phyloP scores from a whole-genome alignment of 2,797 vertebrate genomes.

The Peromyscus attwateri region DNA sequence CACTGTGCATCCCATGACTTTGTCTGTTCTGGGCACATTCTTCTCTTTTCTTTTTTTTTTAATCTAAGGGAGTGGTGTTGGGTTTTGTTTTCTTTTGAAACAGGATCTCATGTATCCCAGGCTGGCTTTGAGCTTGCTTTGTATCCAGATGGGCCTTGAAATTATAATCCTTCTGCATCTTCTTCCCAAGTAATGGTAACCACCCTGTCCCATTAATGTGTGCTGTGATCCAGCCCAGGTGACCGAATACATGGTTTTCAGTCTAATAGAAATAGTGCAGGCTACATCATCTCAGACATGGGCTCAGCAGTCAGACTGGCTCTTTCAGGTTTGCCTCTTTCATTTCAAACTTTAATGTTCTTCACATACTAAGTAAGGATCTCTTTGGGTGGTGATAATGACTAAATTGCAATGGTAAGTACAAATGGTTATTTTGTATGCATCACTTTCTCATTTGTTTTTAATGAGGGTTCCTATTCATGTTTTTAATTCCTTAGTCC shows the following conservation, averaged over 20 bases:
- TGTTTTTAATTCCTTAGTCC: slow-evolving; percentile 47
- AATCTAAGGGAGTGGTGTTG: background rate
- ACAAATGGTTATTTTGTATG: background rate
- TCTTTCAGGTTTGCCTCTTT: background rate
- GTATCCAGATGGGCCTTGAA: background rate
- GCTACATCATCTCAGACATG: background rate
- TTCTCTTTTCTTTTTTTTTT: no score
- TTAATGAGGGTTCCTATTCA: slow-evolving; percentile 61
- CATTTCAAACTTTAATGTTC: slow-evolving; percentile 28
- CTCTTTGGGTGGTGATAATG: slow-evolving; percentile 10
- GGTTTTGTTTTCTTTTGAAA: background rate
- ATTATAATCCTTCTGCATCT: background rate
- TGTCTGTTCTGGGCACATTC: background rate
- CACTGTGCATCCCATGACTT: background rate
- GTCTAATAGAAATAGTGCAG: background rate
- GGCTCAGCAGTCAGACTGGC: background rate
- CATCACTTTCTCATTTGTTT: slow-evolving; percentile 68
- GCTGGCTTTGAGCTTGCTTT: background rate
- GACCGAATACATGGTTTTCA: background rate
- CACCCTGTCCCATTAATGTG: background rate
- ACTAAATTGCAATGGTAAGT: slow-evolving; percentile 43
- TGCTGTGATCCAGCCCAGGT: background rate
- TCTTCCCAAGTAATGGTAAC: background rate
- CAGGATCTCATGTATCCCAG: background rate
- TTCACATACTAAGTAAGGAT: slow-evolving; percentile 4